phyloP scores from a whole-genome alignment of 2,797 vertebrate genomes.

The Pipistrellus pygmaeus region DNA sequence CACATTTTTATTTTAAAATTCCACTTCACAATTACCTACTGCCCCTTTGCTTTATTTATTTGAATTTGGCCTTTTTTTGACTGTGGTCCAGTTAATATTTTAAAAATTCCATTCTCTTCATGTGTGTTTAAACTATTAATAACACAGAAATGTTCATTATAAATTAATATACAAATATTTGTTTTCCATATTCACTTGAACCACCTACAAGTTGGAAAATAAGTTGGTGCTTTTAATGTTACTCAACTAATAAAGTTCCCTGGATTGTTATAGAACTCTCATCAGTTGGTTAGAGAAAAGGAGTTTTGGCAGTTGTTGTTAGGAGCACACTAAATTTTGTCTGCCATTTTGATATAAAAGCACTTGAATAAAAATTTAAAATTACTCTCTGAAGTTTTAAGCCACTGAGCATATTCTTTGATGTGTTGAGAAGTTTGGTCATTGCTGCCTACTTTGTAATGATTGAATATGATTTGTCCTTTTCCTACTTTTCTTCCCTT shows the following conservation, averaged over 20 bases:
- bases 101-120: constrained; percentile 39
- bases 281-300: constrained; percentile 13
- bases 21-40: constrained; percentile 5
- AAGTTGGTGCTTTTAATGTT: constrained; percentile 54
- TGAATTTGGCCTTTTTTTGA: constrained; percentile 48
- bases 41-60: constrained; percentile 34
- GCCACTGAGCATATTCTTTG: neutral
- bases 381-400: constrained; percentile 43
- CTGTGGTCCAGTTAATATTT: constrained; percentile 30
- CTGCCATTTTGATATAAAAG: constrained; percentile 35
- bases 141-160: constrained; percentile 16
- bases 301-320: constrained; percentile 33
- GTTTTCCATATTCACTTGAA: constrained; percentile 33
- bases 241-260: neutral
- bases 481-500: constrained; percentile 59
- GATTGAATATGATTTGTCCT: neutral
- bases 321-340: constrained; percentile 27
- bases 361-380: constrained; percentile 50
- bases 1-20: constrained; percentile 52
- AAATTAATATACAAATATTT: neutral
- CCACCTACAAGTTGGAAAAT: neutral
- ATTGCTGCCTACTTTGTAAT: constrained; percentile 58
- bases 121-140: constrained; percentile 56
- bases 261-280: neutral
- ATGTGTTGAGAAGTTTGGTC: constrained; percentile 28